Percentiles rank a stretch among this genome's conserved stretches.
Evolutionary conservation across 2,113 vertebrate genomes (phyloP).

Genomic region (Xiphophorus couchianus): DNA sequence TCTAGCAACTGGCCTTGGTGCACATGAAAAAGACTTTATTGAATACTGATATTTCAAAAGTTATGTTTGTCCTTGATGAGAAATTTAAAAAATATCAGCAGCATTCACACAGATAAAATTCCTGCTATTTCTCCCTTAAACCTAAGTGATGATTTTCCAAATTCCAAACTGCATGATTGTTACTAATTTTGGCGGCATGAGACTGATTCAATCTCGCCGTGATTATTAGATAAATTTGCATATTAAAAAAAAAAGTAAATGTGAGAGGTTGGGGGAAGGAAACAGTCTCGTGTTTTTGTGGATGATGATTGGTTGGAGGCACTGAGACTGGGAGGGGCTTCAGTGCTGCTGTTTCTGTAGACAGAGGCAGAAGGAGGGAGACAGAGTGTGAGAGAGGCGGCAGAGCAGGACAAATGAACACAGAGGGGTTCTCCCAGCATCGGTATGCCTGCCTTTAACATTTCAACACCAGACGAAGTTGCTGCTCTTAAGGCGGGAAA

Average conservation of each 20-base stretch:
- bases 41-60: neutral
- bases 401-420: conserved; percentile 65
- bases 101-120: conserved; percentile 11
- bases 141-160: neutral
- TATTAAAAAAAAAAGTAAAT: conserved; percentile 2
- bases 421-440: conserved; percentile 59
- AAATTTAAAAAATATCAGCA: conserved; percentile 10
- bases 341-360: conserved; percentile 70
- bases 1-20: neutral
- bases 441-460: conserved; percentile 59
- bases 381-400: conserved; percentile 42
- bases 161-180: neutral
- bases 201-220: conserved; percentile 29
- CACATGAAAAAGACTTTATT: neutral
- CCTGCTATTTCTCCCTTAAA: neutral
- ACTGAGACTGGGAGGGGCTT: conserved; percentile 70
- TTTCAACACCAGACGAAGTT: conserved; percentile 59
- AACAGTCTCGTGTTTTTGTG: conserved; percentile 55
- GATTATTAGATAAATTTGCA: conserved; percentile 30
- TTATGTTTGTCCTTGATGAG: neutral
- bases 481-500: conserved; percentile 42
- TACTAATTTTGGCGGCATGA: conserved; percentile 37
- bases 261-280: conserved; percentile 39
- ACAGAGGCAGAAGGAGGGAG: conserved; percentile 54
- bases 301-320: conserved; percentile 74